Conservation (phyloP, 2,888 invertebrate species). For the Hemicrepidius hirtus region DNA sequence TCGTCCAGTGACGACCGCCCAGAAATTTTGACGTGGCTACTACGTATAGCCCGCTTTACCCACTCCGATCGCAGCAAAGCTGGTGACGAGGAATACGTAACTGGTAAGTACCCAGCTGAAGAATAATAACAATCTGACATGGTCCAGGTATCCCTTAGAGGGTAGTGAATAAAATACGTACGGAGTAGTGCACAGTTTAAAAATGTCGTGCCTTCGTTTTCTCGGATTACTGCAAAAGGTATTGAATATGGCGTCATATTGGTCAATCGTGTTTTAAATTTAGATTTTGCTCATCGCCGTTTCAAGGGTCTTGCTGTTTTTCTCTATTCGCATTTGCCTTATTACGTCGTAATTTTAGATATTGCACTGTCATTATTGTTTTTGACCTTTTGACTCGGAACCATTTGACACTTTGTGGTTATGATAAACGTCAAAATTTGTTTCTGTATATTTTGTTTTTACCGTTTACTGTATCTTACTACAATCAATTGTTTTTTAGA, state of each 20-base stretch:
- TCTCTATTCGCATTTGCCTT: constrained; percentile 45
- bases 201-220: constrained; percentile 67
- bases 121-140: constrained; percentile 77
- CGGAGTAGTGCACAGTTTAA: constrained; percentile 71
- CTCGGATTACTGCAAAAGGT: constrained; percentile 69
- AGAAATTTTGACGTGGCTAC: constrained; percentile 93
- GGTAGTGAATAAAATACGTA: constrained; percentile 60
- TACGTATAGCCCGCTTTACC: constrained; percentile 95
- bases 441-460: constrained; percentile 40
- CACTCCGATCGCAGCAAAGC: constrained; percentile 95
- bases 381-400: constrained; percentile 45
- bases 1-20: constrained; percentile 89
- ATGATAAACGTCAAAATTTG: constrained; percentile 54
- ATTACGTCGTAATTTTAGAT: constrained; percentile 50
- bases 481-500: constrained; percentile 1
- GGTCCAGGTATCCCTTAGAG: constrained; percentile 70
- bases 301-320: constrained; percentile 50
- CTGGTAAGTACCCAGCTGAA: constrained; percentile 87
- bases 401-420: constrained; percentile 56
- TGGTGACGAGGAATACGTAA: constrained; percentile 97
- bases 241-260: constrained; percentile 73
- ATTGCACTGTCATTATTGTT: constrained; percentile 51
- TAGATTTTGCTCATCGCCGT: constrained; percentile 63
- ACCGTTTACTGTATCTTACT: constrained; percentile 1
- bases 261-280: constrained; percentile 69